Base-by-base conservation (phyloP, 2,888 invertebrate species). In the Lepidonotus clava region DNA sequence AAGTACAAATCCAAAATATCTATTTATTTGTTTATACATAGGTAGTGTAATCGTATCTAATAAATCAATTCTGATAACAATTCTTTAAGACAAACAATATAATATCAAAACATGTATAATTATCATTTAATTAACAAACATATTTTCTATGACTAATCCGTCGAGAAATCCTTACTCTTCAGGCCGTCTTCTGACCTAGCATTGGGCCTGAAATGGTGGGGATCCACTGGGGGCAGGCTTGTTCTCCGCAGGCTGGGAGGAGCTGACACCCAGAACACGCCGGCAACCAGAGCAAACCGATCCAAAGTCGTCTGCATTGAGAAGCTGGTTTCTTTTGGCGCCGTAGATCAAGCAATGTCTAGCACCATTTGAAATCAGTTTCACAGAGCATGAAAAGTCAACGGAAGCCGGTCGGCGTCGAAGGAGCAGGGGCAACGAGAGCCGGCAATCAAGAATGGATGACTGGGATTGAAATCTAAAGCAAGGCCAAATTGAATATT, bases 301-400 rank as follows among this genome's bases (percentile, higher is more conserved):
- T 34, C 5, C 40, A 34, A 8, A 46, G 18, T 18, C 18, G 8
- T 83, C 83, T 36, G 56, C 34, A 28, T 36, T 53, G 83, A 38
- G 83, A 83, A 56, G 36, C 83, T 83, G 83, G 56, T 83, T 83
- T 83, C 56, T 34, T 83, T 38, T 83, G 83, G 83, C 34, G 83
- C 53, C 56, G 24, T 56, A 56, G 38, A 83, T 83, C 53, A 83
- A 14, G 46, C 11, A 28, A 83, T 56, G 83, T 93, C 92, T 93
- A 93, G 93, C 93, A 93, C 93, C 93, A 93, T 92, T 91, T 92
- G 93, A 93, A 93, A 93, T 93, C 93, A 93, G 93, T 93, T 86
- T 86, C 77, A 51, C 56, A 67, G 38, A 46, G 67, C 24, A 36
- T 51, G 67, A 83, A 51, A 24, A 80, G 24, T 21, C 80, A 46